phyloP scores from a whole-genome alignment of 1,140 invertebrate species.

The Drosophila repletoides region DNA sequence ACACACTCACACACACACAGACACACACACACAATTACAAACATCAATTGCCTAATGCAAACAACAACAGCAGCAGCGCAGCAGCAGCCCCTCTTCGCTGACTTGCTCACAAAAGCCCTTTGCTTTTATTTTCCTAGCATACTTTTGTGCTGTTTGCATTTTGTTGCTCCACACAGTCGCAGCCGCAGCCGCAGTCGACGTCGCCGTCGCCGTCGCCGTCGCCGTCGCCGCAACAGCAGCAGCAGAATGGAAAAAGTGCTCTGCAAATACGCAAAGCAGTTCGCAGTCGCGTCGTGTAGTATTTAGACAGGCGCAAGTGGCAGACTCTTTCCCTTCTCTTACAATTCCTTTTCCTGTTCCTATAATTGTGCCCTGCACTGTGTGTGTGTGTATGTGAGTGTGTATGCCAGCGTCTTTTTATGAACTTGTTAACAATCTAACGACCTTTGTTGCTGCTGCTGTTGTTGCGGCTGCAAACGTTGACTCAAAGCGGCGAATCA shows the following conservation, averaged over 20 bases:
- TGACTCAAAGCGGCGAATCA: slow-evolving; percentile 51
- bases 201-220: slow-evolving; percentile 26
- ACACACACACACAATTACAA: slow-evolving; percentile 37
- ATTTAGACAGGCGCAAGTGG: slow-evolving; percentile 56
- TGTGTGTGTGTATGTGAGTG: slow-evolving; percentile 25
- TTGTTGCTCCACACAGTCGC: slow-evolving; percentile 29
- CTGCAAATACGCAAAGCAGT: slow-evolving; percentile 70
- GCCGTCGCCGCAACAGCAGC: slow-evolving; percentile 27
- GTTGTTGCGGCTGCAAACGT: slow-evolving; percentile 22
- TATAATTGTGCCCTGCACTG: slow-evolving; percentile 31
- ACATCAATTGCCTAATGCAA: slow-evolving; percentile 72
- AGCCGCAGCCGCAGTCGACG: background rate
- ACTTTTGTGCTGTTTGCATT: slow-evolving; percentile 35
- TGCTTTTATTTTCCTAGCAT: slow-evolving; percentile 32
- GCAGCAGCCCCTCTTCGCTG: background rate
- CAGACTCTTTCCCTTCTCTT: background rate
- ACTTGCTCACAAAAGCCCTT: background rate
- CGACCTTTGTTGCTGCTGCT: slow-evolving; percentile 55
- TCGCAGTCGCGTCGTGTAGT: slow-evolving; percentile 62
- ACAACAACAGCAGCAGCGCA: slow-evolving; percentile 38
- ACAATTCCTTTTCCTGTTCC: slow-evolving; percentile 7
- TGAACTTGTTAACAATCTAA: slow-evolving; percentile 80
- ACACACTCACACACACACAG: background rate
- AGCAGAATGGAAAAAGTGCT: slow-evolving; percentile 61
- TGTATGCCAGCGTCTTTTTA: slow-evolving; percentile 66